Conservation (phyloP, 2,113 vertebrate genomes). For the Hemiprocne comata region DNA sequence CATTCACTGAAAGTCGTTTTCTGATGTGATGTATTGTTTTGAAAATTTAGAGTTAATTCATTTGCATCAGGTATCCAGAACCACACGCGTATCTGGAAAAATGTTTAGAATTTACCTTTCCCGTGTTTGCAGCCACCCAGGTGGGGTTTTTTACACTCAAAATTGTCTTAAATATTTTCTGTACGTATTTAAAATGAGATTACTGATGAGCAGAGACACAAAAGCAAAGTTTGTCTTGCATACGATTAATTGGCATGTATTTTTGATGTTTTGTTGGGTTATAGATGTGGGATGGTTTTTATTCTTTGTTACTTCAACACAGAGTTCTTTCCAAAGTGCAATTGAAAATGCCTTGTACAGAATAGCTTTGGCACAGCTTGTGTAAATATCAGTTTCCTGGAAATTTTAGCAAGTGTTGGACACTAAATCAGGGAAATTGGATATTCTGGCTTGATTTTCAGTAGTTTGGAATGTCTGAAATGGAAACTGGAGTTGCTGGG, state of each 20-base stretch:
- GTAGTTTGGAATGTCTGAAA: neutral
- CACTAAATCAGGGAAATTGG: neutral
- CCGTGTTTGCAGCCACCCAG: neutral
- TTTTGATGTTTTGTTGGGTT: neutral
- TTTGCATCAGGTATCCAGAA: neutral
- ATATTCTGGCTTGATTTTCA: neutral
- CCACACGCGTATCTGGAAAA: neutral
- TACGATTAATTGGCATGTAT: neutral
- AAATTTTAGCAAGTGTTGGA: constrained; percentile 36
- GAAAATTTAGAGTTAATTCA: neutral
- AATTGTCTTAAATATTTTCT: neutral
- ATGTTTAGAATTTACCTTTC: neutral
- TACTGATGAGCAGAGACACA: neutral
- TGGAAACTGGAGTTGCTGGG: neutral
- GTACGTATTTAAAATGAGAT: neutral
- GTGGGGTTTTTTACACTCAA: neutral
- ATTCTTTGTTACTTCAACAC: neutral
- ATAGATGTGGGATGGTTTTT: neutral
- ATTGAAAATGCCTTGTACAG: neutral
- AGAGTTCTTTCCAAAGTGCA: neutral
- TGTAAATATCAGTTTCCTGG: constrained; percentile 32
- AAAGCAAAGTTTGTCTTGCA: neutral
- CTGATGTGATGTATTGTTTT: neutral
- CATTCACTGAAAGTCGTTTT: neutral
- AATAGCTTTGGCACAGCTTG: neutral